phyloP scores from a whole-genome alignment of 2,113 vertebrate genomes.

The Elachura formosa region DNA sequence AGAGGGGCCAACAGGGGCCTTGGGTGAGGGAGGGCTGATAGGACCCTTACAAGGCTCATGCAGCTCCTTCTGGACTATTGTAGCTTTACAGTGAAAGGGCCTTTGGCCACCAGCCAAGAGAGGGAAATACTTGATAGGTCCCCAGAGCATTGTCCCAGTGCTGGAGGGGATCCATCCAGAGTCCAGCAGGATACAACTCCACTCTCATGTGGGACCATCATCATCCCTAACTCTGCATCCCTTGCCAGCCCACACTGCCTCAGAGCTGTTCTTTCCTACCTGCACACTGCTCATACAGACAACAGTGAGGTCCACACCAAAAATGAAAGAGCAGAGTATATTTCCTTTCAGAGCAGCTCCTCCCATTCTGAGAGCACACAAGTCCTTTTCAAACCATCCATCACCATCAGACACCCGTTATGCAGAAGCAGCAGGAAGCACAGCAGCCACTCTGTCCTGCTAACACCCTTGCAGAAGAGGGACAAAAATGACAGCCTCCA shows the following conservation, averaged over 20 bases:
- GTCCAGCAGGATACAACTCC: accelerated
- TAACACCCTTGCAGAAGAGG: background rate
- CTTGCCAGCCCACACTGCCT: background rate
- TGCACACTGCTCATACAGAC: background rate
- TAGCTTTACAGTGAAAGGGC: background rate
- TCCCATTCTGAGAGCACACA: background rate
- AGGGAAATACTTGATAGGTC: background rate
- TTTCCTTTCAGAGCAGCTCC: background rate
- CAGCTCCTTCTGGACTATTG: background rate
- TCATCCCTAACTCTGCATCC: background rate
- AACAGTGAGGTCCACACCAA: accelerated
- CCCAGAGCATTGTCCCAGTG: background rate
- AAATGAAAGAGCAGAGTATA: background rate
- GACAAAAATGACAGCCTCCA: background rate
- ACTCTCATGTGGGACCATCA: accelerated
- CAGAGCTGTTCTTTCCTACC: accelerated
- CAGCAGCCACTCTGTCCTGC: background rate
- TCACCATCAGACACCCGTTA: background rate
- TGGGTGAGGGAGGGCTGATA: background rate
- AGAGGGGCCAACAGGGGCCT: background rate
- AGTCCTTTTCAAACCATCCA: background rate
- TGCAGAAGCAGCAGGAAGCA: background rate
- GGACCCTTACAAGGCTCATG: background rate
- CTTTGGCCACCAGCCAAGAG: background rate
- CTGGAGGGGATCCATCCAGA: background rate